Conservation (phyloP, 2,888 invertebrate species). For the Erebia ligea region DNA sequence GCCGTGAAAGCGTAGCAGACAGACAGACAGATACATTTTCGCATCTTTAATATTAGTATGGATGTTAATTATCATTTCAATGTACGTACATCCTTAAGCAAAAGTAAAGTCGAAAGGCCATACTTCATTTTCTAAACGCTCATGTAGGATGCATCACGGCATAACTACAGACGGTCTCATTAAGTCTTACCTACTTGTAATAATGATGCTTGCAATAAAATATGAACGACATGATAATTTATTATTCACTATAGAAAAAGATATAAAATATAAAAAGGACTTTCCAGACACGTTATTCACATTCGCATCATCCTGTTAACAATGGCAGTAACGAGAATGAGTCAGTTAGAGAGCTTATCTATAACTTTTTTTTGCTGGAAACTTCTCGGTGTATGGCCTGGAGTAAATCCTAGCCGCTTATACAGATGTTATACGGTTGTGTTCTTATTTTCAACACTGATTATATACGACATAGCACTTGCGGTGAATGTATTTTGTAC, state of each 20-base stretch:
- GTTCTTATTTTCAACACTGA: constrained; percentile 50
- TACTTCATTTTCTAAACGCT: no score
- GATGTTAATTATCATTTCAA: no score
- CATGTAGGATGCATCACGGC: no score
- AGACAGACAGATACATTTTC: no score
- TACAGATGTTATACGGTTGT: constrained; percentile 58
- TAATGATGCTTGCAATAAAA: neutral
- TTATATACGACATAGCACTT: constrained; percentile 55
- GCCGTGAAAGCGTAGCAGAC: no score
- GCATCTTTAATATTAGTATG: no score
- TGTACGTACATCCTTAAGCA: no score
- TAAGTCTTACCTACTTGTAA: neutral
- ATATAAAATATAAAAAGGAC: constrained; percentile 13
- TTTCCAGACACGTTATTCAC: neutral
- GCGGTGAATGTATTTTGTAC: constrained; percentile 59
- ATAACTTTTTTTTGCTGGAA: constrained; percentile 46
- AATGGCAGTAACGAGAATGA: constrained; percentile 15
- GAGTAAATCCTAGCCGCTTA: constrained; percentile 46
- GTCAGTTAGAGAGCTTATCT: constrained; percentile 28
- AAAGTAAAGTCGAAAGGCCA: no score
- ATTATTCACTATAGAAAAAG: constrained; percentile 5
- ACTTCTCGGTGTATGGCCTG: constrained; percentile 61
- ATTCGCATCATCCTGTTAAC: neutral
- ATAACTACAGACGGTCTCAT: no score
- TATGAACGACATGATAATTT: neutral